Evolutionary conservation across 2,888 invertebrate genomes (phyloP), one percentile per base, ranked within the genome.

Genomic region (Hemicrepidius hirtus): DNA sequence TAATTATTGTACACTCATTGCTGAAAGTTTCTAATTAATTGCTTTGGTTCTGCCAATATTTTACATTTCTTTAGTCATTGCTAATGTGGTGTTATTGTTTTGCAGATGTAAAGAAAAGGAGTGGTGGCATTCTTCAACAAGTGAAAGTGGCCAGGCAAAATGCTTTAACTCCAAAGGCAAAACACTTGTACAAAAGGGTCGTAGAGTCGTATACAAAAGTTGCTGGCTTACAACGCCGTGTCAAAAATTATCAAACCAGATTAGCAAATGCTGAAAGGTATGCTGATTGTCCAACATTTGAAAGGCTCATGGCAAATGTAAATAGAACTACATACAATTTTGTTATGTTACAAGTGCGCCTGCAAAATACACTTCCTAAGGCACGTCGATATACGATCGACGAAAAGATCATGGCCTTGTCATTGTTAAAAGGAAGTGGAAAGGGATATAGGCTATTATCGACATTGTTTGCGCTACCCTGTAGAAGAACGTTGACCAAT

Each of bases 341-440:
- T 66, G 53, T 77, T 10, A 68, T 74, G 71, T 41, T 20, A 9
- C 75, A 77, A 65, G 41, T 75, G 13, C 28, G 71, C 18, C 62
- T 63, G 20, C 66, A 67, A 40, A 63, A 59, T 37, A 13, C 68
- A 21, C 35, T 37, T 21, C 75, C 75, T 10, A 73, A 68, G 40
- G 78, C 63, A 7, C 65, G 78, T 67, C 60, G 77, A 44, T 78
- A 72, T 71, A 75, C 71, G 20, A 13, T 65, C 7, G 73, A 70
- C 21, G 76, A 77, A n/a, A 79, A 78, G 67, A 60, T 78, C 28
- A 53, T 77, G 16, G 70, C 76, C 10, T 63, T 77, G 9, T 57
- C 71, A 12, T 21, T 77, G 3, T 73, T 68, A 16, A 76, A 75
- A 50, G 60, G 68, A 37, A 75, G 75, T 16, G 71, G 69, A 6